Conservation (phyloP, 2,113 vertebrate species). For the Myotis lucifugus region DNA sequence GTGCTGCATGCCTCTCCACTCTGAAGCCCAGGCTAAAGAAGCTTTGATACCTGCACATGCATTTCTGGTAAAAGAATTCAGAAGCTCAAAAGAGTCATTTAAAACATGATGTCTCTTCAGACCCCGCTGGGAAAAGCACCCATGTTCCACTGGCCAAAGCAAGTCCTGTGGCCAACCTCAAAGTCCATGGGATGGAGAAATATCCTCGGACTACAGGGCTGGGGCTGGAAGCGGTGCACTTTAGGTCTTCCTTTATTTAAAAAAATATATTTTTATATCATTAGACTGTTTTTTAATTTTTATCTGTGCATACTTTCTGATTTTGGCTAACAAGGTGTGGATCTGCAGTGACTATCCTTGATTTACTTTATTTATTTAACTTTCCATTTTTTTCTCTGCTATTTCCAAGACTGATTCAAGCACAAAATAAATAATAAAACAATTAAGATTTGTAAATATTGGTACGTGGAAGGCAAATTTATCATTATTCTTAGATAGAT, state of each 20-base stretch:
- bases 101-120: neutral
- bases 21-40: neutral
- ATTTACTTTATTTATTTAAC: neutral
- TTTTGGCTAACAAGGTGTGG: neutral
- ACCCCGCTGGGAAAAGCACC: neutral
- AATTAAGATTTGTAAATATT: neutral
- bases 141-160: neutral
- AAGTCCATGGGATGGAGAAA: neutral
- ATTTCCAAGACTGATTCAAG: neutral
- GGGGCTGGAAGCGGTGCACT: neutral
- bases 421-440: neutral
- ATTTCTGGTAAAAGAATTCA: neutral
- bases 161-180: neutral
- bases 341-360: neutral
- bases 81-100: neutral
- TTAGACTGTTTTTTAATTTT: neutral
- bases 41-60: neutral
- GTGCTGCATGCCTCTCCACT: rapidly evolving
- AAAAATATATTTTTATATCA: neutral
- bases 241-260: neutral
- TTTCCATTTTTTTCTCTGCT: neutral
- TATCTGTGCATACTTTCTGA: neutral
- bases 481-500: neutral
- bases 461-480: neutral
- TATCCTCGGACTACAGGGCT: neutral